These are phyloP conservation scores for Ephydatia muelleri DNA, from an alignment of 37 sponge, comb jelly and placozoan genomes.

Conservation along the genomic window DNA sequence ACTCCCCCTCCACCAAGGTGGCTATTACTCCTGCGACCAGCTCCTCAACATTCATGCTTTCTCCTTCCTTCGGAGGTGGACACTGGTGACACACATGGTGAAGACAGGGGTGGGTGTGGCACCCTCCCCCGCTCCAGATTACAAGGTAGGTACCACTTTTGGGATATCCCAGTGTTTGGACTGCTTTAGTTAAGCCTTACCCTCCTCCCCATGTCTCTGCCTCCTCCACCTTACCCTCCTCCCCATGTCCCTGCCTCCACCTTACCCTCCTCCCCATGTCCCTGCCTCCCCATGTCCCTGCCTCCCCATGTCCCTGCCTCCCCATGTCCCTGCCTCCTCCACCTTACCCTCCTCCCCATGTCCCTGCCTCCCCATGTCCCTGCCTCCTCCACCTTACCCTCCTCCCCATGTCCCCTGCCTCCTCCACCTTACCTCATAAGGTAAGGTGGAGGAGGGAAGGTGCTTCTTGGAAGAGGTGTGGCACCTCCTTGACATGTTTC, in stretches of 20 bases:
- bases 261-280: not conserved
- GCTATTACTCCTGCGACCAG: not conserved
- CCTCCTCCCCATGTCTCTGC: not conserved
- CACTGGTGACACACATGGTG: no score
- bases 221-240: not conserved
- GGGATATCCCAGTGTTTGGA: no score
- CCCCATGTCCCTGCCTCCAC: not conserved
- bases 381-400: not conserved
- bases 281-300: not conserved
- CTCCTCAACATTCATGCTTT: slow-evolving; percentile 1
- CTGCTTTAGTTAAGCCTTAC: slow-evolving; percentile 38
- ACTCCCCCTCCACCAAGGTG: slow-evolving; percentile 1
- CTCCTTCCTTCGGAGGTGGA: no score
- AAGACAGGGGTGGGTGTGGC: not conserved
- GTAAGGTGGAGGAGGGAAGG: not conserved
- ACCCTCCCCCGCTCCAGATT: slow-evolving; percentile 42
- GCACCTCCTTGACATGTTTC: no score
- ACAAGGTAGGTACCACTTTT: no score
- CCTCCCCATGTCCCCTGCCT: not conserved
- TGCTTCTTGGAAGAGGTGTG: no score
- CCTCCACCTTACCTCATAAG: not conserved
- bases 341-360: not conserved
- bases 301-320: not conserved
- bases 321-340: not conserved
- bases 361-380: not conserved